phyloP scores from a whole-genome alignment of 1,140 invertebrate species.

The Vanessa atalanta region DNA sequence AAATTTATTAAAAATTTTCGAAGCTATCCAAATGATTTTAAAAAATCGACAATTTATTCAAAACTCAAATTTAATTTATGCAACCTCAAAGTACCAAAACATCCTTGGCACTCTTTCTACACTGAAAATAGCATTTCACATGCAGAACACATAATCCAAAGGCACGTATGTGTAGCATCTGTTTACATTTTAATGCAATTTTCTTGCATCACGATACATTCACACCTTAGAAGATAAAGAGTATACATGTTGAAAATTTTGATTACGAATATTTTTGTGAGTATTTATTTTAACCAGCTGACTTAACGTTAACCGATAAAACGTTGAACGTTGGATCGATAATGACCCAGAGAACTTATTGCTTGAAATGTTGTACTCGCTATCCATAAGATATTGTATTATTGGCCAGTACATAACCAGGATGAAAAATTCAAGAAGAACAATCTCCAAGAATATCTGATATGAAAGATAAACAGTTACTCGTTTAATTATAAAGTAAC shows the following conservation, averaged over 20 bases:
- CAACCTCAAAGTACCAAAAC: background rate
- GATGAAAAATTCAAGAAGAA: too few relatives aligned
- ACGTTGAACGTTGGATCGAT: too few relatives aligned
- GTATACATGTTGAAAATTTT: background rate
- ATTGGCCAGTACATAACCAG: too few relatives aligned
- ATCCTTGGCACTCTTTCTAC: background rate
- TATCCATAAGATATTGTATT: too few relatives aligned
- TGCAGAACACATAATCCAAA: background rate
- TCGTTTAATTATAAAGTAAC: too few relatives aligned
- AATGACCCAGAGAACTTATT: too few relatives aligned
- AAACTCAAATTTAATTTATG: background rate
- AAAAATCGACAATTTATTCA: background rate
- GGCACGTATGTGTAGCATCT: background rate
- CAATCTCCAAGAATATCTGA: too few relatives aligned
- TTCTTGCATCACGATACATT: background rate
- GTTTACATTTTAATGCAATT: constrained; percentile 4
- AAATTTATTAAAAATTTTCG: too few relatives aligned
- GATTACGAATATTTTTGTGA: background rate
- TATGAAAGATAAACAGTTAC: background rate
- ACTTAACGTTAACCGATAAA: too few relatives aligned
- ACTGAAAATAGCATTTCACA: background rate
- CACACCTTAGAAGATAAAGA: background rate
- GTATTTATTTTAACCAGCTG: background rate
- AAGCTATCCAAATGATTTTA: too few relatives aligned
- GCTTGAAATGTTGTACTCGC: too few relatives aligned